Conservation (phyloP, 2,888 invertebrate genomes). For the Rotaria magnacalcarata region DNA sequence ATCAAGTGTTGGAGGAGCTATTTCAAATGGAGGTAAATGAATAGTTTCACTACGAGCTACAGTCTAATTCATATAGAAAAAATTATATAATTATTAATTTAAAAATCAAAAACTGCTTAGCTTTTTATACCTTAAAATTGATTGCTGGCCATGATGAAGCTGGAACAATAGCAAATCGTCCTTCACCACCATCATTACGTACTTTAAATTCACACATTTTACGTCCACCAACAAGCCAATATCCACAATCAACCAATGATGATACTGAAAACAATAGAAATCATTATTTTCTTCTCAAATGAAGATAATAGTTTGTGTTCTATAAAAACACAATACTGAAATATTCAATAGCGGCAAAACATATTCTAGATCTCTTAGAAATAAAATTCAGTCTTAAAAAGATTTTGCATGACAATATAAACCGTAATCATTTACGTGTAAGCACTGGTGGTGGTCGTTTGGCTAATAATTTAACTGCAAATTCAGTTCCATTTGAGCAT, state of each 20-base stretch:
- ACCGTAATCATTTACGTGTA: background rate
- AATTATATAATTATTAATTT: no score
- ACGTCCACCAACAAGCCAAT: slow-evolving; percentile 56
- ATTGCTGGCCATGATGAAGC: slow-evolving; percentile 55
- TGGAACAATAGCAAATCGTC: slow-evolving; percentile 56
- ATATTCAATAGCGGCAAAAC: no score
- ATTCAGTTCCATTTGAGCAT: slow-evolving; percentile 51
- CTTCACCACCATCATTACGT: slow-evolving; percentile 56
- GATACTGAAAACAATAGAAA: slow-evolving; percentile 51
- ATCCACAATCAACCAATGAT: slow-evolving; percentile 53
- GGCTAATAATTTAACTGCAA: slow-evolving; percentile 51
- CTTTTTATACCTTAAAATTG: slow-evolving; percentile 59
- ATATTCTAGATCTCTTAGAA: no score
- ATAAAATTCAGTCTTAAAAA: no score
- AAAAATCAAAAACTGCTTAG: no score
- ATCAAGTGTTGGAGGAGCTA: background rate
- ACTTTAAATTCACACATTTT: slow-evolving; percentile 54
- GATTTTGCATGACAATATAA: no score
- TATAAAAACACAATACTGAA: no score
- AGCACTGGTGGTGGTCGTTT: slow-evolving; percentile 53
- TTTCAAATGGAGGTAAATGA: background rate
- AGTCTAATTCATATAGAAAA: background rate
- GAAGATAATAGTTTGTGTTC: no score
- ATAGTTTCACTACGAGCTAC: slow-evolving; percentile 17
- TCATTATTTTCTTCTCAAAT: background rate